Evolutionary conservation across 2,113 vertebrate species (phyloP).

Genomic region (Monopterus albus): DNA sequence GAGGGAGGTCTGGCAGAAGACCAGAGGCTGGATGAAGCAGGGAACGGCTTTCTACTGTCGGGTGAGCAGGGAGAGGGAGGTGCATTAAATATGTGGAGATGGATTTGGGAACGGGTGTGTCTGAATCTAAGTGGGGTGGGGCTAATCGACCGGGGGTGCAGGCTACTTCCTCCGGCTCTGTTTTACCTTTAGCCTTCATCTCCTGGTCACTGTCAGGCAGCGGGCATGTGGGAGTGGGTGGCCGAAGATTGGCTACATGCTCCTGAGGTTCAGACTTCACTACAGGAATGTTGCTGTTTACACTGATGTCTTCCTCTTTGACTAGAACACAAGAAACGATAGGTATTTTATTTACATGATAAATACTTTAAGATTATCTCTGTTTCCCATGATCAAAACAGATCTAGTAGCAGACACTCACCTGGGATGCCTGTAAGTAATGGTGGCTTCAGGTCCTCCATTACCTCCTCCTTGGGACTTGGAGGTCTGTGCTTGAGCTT

Average conservation of each 20-base stretch:
- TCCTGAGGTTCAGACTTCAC: slow-evolving; percentile 78
- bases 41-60: slow-evolving; percentile 71
- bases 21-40: slow-evolving; percentile 69
- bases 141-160: slow-evolving; percentile 79
- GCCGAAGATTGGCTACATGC: slow-evolving; percentile 65
- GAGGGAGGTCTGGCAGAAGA: slow-evolving; percentile 63
- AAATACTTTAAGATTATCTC: slow-evolving; percentile 1
- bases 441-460: slow-evolving; percentile 56
- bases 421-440: slow-evolving; percentile 73
- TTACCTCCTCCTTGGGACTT: slow-evolving; percentile 48
- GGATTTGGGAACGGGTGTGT: slow-evolving; percentile 67
- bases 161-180: slow-evolving; percentile 80
- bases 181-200: slow-evolving; percentile 73
- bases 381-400: neutral
- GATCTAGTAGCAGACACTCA: slow-evolving; percentile 25
- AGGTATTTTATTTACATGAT: neutral
- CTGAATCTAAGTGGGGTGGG: slow-evolving; percentile 72
- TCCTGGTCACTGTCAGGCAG: slow-evolving; percentile 81
- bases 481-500: slow-evolving; percentile 57
- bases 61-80: slow-evolving; percentile 82
- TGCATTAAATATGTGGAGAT: slow-evolving; percentile 66
- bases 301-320: slow-evolving; percentile 70
- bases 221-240: slow-evolving; percentile 79
- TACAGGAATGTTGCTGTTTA: slow-evolving; percentile 64
- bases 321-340: slow-evolving; percentile 46